A percentile compares a stretch with the other conserved stretches of the same genome.
These are phyloP conservation scores for Drosophila pandora DNA, from an alignment of 1,140 invertebrate genomes.

Conservation along the genomic window DNA sequence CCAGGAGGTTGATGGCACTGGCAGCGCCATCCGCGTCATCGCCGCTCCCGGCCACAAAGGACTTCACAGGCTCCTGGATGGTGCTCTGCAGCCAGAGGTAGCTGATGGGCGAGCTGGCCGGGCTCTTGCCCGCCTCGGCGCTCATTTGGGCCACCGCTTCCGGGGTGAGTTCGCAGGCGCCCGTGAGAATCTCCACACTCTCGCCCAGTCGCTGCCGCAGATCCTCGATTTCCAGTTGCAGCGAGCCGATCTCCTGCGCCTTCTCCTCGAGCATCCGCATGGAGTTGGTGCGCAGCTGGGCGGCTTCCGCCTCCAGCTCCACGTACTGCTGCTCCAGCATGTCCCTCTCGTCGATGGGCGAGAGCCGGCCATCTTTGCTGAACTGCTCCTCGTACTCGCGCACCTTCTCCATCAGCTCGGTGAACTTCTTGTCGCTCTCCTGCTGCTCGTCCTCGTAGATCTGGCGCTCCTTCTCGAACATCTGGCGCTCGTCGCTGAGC, in stretches of 20 bases:
- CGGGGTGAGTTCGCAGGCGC: conserved; percentile 67
- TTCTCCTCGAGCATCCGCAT: conserved; percentile 81
- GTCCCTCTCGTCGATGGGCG: conserved; percentile 90
- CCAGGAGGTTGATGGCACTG: conserved; percentile 45
- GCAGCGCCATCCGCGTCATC: conserved; percentile 36
- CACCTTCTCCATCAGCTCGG: conserved; percentile 89
- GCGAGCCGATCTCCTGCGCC: conserved; percentile 85
- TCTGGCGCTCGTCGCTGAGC: conserved; percentile 90
- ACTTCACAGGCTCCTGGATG: conserved; percentile 81
- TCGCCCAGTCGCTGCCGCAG: conserved; percentile 74
- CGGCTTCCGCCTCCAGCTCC: conserved; percentile 89
- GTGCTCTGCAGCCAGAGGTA: conserved; percentile 84
- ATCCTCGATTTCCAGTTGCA: conserved; percentile 85
- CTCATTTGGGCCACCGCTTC: conserved; percentile 55
- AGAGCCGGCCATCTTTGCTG: conserved; percentile 86
- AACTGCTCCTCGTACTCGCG: conserved; percentile 92
- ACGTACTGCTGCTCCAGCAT: conserved; percentile 90
- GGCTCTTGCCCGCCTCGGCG: conserved; percentile 60
- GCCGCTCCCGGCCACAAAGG: conserved; percentile 23
- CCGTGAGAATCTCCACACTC: conserved; percentile 78
- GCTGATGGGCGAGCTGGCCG: conserved; percentile 84
- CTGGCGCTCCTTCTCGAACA: conserved; percentile 90
- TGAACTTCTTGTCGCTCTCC: conserved; percentile 90
- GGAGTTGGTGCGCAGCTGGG: conserved; percentile 84
- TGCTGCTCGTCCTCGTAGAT: conserved; percentile 90